phyloP scores from a whole-genome alignment of 2,797 vertebrate genomes.

The Dendrocincla fuliginosa region DNA sequence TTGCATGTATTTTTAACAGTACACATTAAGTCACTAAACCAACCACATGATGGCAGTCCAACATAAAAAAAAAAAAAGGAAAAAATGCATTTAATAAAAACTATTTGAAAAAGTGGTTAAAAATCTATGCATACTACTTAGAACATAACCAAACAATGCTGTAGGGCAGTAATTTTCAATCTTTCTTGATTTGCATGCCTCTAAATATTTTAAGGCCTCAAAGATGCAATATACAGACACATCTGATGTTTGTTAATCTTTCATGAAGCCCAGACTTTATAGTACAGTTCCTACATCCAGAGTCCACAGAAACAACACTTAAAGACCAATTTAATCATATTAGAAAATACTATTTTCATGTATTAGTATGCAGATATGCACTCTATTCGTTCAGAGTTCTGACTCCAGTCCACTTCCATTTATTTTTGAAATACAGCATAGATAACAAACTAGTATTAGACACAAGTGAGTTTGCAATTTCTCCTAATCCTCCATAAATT shows the following conservation, averaged over 20 bases:
- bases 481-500: background rate
- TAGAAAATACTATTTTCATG: background rate
- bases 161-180: background rate
- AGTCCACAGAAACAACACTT: background rate
- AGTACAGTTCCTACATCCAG: background rate
- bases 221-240: background rate
- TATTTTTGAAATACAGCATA: background rate
- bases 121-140: background rate
- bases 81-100: background rate
- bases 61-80: background rate
- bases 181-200: background rate
- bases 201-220: background rate
- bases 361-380: background rate
- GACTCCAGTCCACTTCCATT: background rate
- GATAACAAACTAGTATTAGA: background rate
- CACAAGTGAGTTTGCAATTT: background rate
- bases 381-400: background rate
- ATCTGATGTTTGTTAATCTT: background rate
- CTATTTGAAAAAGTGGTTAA: background rate
- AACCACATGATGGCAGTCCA: slow-evolving; percentile 46
- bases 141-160: background rate
- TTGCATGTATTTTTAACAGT: background rate
- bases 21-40: background rate
- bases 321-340: background rate
- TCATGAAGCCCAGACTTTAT: background rate